Base-by-base conservation (phyloP, 1,140 invertebrate genomes). In the Papilio polytes region DNA sequence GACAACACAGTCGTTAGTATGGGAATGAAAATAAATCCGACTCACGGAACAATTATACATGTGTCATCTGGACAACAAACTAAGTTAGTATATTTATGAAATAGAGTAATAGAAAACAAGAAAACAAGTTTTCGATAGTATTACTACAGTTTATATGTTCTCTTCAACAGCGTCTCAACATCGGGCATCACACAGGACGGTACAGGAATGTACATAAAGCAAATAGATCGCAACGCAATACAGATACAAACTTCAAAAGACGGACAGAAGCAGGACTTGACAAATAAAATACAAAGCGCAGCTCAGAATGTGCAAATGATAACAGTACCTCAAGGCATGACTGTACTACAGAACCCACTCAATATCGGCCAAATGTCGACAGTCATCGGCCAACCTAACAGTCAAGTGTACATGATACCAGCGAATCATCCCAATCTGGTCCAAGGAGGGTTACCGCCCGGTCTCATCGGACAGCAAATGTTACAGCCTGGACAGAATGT, bases 301-400 rank as follows among this genome's bases (percentile, higher is more conserved):
- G 87, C 92, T 4, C 93, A 94, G 80, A 94, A 94, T 82, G 88
- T 94, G 3, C 93, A 94, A 85, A 94, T 94, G 93, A 94, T 94
- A 78, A 94, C 92, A 8, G 92, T 94, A 0, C 93, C 93, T 1
- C 92, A 89, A 22, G 93, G 93, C 18, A 94, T 94, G 93, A 94
- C 93, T 7, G 92, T 94, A 0, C 80, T 94, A 18, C 93, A 94
- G 78, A 94, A 94, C 78, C 93, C 92, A 1, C 80, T 94, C 9
- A 94, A 93, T 76, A 90, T 94, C 36, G 88, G 90, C 63, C 93
- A 94, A 80, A 91, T 94, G 90, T 91, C 92, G 0, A 91, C 91
- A 1, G 83, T 94, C 22, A 86, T 94, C 13, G 92, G 92, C 0
- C 93, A 94, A 73, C 92, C 87, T 0, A 94, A 94, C 66, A 94